Evolutionary conservation across 2,113 vertebrate species (phyloP), one percentile per base, ranked within the genome.

Genomic region (Henicopernis longicauda): DNA sequence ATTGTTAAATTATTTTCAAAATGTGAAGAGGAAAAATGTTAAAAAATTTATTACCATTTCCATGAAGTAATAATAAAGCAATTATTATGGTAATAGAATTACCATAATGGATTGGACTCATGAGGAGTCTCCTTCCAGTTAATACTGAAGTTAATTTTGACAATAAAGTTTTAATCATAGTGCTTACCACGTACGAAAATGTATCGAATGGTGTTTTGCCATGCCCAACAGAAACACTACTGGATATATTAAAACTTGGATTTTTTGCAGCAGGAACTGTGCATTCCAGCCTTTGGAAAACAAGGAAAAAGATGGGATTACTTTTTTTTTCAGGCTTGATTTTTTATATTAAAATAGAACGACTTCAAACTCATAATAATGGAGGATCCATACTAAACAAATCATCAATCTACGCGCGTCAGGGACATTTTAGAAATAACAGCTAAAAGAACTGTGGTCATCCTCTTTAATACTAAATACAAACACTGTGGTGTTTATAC

Each of bases 181-280:
- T 61, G 89, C 99, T 99, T 98, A 99, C 99, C 98, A 99, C 99
- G 2, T 99, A 99, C 1, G 98, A 98, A 97, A 99, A 99, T 19
- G 98, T 98, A 42, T 92, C 98, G 86, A 98, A 98, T 67, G 97
- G 93, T 69, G 97, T 95, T n/a, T 97, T 95, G 62, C 98, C 98
- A 86, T 97, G 98, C 70, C 98, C 98, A 78, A 98, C 99, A 91
- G 98, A 99, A 95, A 99, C 97, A 96, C 97, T 98, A 94, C 99
- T 98, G 49, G 98, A 97, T 84, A 98, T 90, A 95, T 99, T 99
- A 84, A 98, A 98, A 45, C 95, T 94, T 63, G 98, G 97, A 82
- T 80, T 98, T 94, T 98, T 98, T 95, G 97, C 97, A 96, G 97
- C 96, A 82, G 98, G 97, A 45, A 98, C 98, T 78, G 96, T 98